phyloP scores from a whole-genome alignment of 2,797 vertebrate genomes.

The Pantherophis vulpinus region DNA sequence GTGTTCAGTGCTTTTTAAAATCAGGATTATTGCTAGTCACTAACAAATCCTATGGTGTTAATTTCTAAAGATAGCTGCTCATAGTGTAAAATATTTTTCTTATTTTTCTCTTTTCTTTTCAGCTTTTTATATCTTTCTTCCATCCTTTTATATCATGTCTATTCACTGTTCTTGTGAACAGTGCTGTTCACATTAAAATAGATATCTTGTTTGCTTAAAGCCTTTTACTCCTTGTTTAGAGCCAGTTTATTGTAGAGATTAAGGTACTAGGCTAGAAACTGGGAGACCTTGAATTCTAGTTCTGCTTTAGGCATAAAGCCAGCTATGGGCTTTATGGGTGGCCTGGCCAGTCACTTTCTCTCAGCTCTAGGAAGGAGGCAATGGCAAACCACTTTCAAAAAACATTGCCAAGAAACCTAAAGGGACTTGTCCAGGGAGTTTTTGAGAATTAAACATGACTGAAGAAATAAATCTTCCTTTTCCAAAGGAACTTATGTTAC shows the following conservation, averaged over 20 bases:
- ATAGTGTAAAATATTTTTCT: neutral
- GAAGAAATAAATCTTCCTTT: neutral
- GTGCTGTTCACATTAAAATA: neutral
- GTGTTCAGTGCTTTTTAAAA: neutral
- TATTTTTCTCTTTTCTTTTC: neutral
- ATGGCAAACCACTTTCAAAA: neutral
- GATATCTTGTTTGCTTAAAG: neutral
- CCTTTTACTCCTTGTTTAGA: neutral
- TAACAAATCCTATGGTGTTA: neutral
- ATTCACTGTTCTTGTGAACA: neutral
- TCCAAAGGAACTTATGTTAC: neutral
- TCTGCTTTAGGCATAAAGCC: neutral
- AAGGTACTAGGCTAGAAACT: neutral
- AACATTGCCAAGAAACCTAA: neutral
- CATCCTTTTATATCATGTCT: neutral
- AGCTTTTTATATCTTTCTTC: neutral
- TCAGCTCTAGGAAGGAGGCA: neutral
- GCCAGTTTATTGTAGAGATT: neutral
- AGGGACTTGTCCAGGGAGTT: neutral
- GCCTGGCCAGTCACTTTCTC: neutral
- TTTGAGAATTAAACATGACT: neutral
- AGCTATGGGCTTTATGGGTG: neutral
- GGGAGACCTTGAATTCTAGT: neutral
- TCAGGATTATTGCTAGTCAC: neutral
- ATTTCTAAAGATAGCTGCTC: neutral